These are phyloP conservation scores for Darevskia mixta DNA, from an alignment of 2,797 vertebrate genomes.

Conservation along the genomic window DNA sequence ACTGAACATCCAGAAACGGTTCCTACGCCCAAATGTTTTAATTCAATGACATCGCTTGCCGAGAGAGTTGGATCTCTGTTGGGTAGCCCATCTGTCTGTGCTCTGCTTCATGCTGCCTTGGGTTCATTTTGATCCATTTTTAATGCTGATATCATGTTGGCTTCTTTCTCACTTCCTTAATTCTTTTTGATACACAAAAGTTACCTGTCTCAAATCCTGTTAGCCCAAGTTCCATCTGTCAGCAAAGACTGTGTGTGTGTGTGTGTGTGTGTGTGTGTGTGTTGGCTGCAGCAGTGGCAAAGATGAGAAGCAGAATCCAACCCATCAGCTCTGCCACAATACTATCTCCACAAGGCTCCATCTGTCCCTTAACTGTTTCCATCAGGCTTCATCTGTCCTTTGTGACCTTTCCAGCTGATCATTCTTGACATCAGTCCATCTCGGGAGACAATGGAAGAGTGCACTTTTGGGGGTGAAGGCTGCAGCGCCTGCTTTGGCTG, in stretches of 20 bases:
- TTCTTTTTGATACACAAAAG: slow-evolving; percentile 4
- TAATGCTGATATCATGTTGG: background rate
- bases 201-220: background rate
- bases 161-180: slow-evolving; percentile 31
- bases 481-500: too few relatives aligned
- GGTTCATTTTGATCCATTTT: slow-evolving; percentile 15
- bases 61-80: slow-evolving; percentile 18
- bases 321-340: slow-evolving; percentile 29
- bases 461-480: too few relatives aligned
- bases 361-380: too few relatives aligned
- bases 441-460: too few relatives aligned
- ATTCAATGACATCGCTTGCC: background rate
- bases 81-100: background rate
- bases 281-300: background rate
- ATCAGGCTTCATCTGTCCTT: too few relatives aligned
- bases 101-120: background rate
- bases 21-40: background rate
- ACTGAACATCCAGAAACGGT: background rate
- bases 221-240: background rate
- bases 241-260: slow-evolving; percentile 8
- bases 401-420: background rate
- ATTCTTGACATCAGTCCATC: background rate
- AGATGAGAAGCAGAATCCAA: too few relatives aligned
- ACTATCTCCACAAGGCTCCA: background rate
- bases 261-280: background rate